Base-by-base conservation (phyloP, 1,140 invertebrate species). In the Drosophila murphyi region DNA sequence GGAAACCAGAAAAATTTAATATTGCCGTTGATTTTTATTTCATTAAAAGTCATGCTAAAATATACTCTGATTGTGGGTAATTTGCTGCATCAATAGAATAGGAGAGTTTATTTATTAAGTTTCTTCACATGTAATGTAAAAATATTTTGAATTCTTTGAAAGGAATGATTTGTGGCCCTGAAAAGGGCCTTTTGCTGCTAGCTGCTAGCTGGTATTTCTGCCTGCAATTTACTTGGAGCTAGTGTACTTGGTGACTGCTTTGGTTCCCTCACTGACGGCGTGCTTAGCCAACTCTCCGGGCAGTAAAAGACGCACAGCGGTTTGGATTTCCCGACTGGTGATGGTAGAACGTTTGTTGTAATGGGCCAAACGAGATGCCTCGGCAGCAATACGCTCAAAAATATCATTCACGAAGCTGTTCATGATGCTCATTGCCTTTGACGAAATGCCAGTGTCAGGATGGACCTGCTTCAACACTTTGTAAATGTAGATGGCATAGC, bases 391-490 rank as follows among this genome's bases (percentile, higher is more conserved):
- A 32, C 95, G 93, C 76, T 96, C 95, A 78, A 95, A 96, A 59
- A 96, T 95, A 78, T 96, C 95, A 79, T 94, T 94, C 37, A 95
- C 95, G 86, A 96, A 96, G 48, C 93, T 94, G 86, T 94, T 94
- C 94, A 95, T 95, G 80, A 95, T 94, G 32, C 93, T 94, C 94
- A 94, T 95, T 0, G 94, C 94, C 82, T 95, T 95, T 48, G 92
- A 93, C 8, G 95, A 95, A 43, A 96, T 95, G 37, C 95, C 95
- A 63, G 95, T 96, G 81, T 96, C 92, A 2, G 95, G 95, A 88
- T 96, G 95, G 5, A 96, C 95, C 85, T 96, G 95, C 78, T 96
- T 95, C 81, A 97, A 80, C 10, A 96, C 93, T 80, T 96, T 96
- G 92, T 95, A 95, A 72, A 95, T 95, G 92, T 96, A 96, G 60